phyloP scores from a whole-genome alignment of 2,113 vertebrate genomes.

The Neotragus pygmaeus region DNA sequence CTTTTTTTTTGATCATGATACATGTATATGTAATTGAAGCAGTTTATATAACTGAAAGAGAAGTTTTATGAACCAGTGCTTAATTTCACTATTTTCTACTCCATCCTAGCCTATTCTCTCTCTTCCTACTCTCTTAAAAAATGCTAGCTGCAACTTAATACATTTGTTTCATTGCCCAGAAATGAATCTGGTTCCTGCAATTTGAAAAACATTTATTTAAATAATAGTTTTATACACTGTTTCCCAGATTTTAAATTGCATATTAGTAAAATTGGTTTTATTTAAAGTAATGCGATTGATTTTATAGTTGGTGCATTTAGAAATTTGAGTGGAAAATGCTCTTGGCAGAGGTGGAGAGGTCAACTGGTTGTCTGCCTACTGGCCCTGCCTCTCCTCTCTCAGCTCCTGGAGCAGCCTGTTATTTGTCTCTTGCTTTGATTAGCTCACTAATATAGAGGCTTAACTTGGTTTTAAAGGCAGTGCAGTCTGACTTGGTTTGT shows the following conservation, averaged over 20 bases:
- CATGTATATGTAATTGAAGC: neutral
- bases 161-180: neutral
- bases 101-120: neutral
- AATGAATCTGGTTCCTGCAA: neutral
- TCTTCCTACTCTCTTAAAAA: neutral
- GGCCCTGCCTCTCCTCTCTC: neutral
- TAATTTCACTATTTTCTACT: neutral
- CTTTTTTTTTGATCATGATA: neutral
- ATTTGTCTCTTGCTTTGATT: neutral
- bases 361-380: neutral
- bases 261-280: neutral
- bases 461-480: neutral
- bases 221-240: neutral
- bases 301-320: neutral
- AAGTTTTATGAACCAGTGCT: neutral
- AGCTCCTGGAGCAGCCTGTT: neutral
- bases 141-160: neutral
- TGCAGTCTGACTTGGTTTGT: neutral
- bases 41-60: neutral
- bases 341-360: neutral
- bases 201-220: slow-evolving; percentile 31
- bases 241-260: neutral
- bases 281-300: neutral
- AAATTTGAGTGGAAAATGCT: neutral
- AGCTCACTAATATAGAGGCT: neutral